Percentiles rank a stretch among this genome's conserved stretches.
These are phyloP conservation scores for Lepidurus arcticus DNA, from an alignment of 1,140 invertebrate genomes.

Conservation along the genomic window DNA sequence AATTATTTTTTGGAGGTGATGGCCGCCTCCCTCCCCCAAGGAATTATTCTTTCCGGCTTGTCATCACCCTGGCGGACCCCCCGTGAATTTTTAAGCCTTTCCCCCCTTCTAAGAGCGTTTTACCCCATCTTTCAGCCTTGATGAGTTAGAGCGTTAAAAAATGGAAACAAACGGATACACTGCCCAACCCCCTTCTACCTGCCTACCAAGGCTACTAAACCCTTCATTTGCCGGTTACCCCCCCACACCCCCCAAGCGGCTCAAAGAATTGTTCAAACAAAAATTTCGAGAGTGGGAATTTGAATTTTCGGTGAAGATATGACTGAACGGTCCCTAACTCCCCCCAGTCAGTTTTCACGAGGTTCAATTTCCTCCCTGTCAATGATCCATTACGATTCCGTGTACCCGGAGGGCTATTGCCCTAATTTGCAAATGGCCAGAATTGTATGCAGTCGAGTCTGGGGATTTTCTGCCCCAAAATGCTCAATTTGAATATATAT, in stretches of 20 bases:
- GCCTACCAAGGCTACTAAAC: not conserved
- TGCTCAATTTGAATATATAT: too few species aligned
- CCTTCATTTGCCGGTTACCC: not conserved
- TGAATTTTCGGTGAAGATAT: not conserved
- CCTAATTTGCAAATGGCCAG: not conserved
- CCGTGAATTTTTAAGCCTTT: not conserved
- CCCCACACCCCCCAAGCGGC: not conserved
- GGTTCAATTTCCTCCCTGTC: not conserved
- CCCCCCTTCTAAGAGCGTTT: not conserved
- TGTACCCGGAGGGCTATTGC: not conserved
- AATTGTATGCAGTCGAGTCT: too few species aligned
- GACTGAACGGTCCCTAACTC: not conserved
- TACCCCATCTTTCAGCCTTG: not conserved
- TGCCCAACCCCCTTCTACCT: too few species aligned
- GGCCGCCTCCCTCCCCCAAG: not conserved
- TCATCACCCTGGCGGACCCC: not conserved
- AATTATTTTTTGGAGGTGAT: not conserved
- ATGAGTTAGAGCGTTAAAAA: too few species aligned
- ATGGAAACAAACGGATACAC: too few species aligned
- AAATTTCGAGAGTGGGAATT: not conserved
- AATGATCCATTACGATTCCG: constrained; percentile 11
- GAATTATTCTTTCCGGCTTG: not conserved
- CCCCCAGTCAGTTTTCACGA: not conserved
- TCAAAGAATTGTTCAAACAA: not conserved
- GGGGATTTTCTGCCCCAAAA: too few species aligned